Base-by-base conservation (phyloP, 2,888 invertebrate genomes). In the Bombylius major region DNA sequence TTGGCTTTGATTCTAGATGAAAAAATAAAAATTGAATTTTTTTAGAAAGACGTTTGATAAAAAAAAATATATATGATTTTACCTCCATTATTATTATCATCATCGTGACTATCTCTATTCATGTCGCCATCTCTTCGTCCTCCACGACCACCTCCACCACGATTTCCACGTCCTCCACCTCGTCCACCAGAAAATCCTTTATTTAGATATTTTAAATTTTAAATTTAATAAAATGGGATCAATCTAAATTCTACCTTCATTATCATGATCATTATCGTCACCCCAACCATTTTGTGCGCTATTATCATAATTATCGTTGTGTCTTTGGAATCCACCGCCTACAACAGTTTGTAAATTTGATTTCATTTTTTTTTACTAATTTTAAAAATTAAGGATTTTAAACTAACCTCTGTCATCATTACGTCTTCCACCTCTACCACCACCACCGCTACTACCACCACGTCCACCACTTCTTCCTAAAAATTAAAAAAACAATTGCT, bases 1-100 rank as follows among this genome's bases (percentile, higher is more conserved):
- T 45, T 50, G 83, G 79, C 53, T 82, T 83, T 0, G 55, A 58
- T 14, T 65, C 60, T 45, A 14, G 14, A 14, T 45, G 11, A 13
- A 39, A n/a, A 33, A 55, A 12, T 9, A 5, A 12, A 36, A 8
- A 36, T 36, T 36, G 36, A 6, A 36, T 6, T 6, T 8, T 8
- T 36, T 36, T 4, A 6, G 36, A 6, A 36, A 36, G 1, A 8
- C 36, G 7, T 49, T 54, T n/a, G 4, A 14, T 12, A 36, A 8
- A 9, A 8, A 36, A 8, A 11, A 42, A 11, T n/a, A n/a, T n/a
- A n/a, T n/a, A 34, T 8, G 32, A 5, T 11, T n/a, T 46, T 42
- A 51, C 55, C 51, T n/a, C 46, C 59, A 13, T 31, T 57, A 34
- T 58, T 58, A 36, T 55, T 56, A 7, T 47, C 36, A 11, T 55